Evolutionary conservation across 2,888 invertebrate genomes (phyloP), one percentile per base, ranked within the genome.

Genomic region (Meteorus colon): DNA sequence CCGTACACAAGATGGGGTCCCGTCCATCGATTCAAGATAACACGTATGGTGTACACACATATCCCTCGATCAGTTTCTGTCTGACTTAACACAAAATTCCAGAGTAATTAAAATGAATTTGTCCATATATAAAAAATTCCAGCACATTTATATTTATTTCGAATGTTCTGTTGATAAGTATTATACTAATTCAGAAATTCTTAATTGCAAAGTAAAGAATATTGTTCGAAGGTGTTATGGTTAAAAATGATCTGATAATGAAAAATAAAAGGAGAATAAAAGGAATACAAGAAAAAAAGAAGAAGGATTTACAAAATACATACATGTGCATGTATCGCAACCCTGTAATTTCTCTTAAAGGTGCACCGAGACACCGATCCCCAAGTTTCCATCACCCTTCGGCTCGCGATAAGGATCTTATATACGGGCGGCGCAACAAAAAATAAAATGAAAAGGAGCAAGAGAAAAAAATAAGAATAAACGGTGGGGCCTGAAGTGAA

Each of bases 381-480:
- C 70, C 73, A 75, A 63, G 77, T 79, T 80, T 81, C 77, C 81
- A 80, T 81, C 81, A 78, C 81, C 80, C 79, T 81, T 79, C 76
- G 80, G 63, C 74, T 16, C 27, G 37, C 73, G 81, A 81, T 81
- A 80, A 81, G 77, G 75, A 81, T 81, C 81, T 80, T 72, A 78
- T 78, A 78, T 73, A 67, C 78, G 68, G 41, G 65, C 74, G 66
- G 72, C 67, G 77, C 73, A 70, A 59, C 55, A 69, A 74, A 76
- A 72, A 77, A 78, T 73, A 55, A 19, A 19, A 19, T n/a, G n/a
- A 55, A 55, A 55, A 55, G n/a, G 75, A 76, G 75, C 77, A 77
- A 8, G 5, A 16, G 16, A 48, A n/a, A 48, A n/a, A 48, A 48
- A 48, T n/a, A n/a, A 48, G 48, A 48, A 48, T 48, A 48, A 48